These are phyloP conservation scores for Axinella damicornis DNA, from an alignment of 37 sponge, comb jelly and placozoan species.

Conservation along the genomic window DNA sequence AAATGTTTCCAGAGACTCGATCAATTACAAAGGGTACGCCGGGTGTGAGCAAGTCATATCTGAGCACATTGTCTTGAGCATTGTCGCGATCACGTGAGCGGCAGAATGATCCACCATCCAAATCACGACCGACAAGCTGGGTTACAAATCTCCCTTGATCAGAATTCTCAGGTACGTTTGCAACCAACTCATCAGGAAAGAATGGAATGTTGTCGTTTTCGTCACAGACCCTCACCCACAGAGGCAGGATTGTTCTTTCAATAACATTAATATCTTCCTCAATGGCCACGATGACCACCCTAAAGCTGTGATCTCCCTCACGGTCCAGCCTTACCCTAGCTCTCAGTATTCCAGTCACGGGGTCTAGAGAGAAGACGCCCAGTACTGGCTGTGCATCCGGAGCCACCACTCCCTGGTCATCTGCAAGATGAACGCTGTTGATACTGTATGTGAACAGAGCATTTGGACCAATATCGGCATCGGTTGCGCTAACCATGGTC, in stretches of 20 bases:
- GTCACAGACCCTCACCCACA: conserved; percentile 69
- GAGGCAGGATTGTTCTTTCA: background rate
- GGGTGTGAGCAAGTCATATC: conserved; percentile 19
- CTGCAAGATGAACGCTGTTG: conserved; percentile 18
- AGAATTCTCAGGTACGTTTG: conserved; percentile 38
- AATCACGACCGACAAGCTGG: conserved; percentile 35
- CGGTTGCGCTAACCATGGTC: conserved; percentile 34
- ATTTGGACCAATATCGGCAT: conserved; percentile 71
- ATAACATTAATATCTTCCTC: conserved; percentile 26
- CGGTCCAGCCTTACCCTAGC: conserved; percentile 33
- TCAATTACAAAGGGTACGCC: conserved; percentile 48
- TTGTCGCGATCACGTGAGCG: conserved; percentile 6
- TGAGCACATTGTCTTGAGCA: conserved; percentile 27
- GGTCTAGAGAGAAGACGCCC: conserved; percentile 50
- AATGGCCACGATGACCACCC: conserved; percentile 1
- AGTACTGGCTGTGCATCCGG: background rate
- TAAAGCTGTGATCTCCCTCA: conserved; percentile 43
- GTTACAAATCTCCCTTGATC: conserved; percentile 21
- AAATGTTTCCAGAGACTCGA: conserved; percentile 43
- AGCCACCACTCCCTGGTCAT: conserved; percentile 12
- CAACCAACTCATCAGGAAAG: conserved; percentile 21
- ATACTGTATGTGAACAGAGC: conserved; percentile 48
- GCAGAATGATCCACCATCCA: conserved; percentile 68
- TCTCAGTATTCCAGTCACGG: conserved; percentile 40
- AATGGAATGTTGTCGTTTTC: conserved; percentile 76